Evolutionary conservation across 2,888 invertebrate species (phyloP).

Genomic region (Nemurella pictetii): DNA sequence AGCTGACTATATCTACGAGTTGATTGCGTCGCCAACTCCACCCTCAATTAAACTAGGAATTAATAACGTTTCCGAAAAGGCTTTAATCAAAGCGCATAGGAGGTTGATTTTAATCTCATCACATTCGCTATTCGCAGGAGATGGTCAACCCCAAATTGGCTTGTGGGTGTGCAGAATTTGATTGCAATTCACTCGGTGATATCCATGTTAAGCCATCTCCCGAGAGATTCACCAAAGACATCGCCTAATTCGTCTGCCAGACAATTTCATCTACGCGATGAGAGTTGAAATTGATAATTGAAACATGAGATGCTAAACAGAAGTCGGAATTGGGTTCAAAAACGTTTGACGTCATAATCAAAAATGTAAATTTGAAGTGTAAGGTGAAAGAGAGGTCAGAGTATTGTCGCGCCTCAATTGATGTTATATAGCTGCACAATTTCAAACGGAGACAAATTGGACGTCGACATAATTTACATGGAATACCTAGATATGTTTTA

Average conservation of each 20-base stretch:
- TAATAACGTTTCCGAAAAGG: neutral
- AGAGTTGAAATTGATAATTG: neutral
- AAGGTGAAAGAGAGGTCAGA: neutral
- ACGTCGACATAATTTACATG: neutral
- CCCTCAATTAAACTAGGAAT: neutral
- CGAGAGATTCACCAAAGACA: neutral
- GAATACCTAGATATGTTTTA: too few species aligned
- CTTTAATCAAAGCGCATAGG: neutral
- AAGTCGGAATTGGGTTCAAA: neutral
- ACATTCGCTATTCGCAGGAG: neutral
- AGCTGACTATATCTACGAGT: neutral
- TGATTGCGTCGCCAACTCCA: neutral
- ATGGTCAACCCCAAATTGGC: neutral
- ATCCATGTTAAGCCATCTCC: neutral
- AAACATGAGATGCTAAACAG: neutral
- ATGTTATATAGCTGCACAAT: too few species aligned
- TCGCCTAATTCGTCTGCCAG: neutral
- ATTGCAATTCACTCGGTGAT: neutral
- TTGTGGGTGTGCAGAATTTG: neutral
- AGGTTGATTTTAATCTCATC: too few species aligned
- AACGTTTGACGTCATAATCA: neutral
- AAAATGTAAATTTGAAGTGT: neutral
- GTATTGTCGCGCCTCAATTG: neutral
- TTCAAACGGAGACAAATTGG: neutral
- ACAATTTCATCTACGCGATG: neutral